Conservation (phyloP, 2,888 invertebrate species). For the Trissolcus japonicus region DNA sequence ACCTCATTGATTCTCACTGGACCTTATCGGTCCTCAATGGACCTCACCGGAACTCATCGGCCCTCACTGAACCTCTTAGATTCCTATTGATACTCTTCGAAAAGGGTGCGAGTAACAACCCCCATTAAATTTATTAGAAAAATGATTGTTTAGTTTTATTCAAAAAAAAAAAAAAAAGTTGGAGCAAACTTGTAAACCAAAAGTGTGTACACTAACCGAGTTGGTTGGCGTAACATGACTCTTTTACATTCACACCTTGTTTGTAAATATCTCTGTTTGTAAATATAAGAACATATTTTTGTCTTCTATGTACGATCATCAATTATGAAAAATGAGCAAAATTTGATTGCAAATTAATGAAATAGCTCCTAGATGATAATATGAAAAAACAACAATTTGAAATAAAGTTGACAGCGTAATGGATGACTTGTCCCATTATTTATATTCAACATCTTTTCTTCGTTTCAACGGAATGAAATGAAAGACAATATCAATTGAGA, state of each 20-base stretch:
- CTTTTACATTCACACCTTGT: constrained; percentile 67
- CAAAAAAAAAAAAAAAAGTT: too few relatives aligned
- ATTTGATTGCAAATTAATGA: constrained; percentile 72
- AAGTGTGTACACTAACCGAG: too few relatives aligned
- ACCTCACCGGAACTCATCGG: too few relatives aligned
- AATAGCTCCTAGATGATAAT: constrained; percentile 71
- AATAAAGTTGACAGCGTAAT: constrained; percentile 60
- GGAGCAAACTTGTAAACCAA: too few relatives aligned
- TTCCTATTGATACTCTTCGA: too few relatives aligned
- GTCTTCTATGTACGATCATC: constrained; percentile 74
- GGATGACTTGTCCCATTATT: constrained; percentile 28
- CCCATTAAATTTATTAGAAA: too few relatives aligned
- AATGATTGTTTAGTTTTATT: too few relatives aligned
- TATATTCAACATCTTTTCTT: background rate
- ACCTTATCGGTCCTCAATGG: too few relatives aligned
- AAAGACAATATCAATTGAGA: background rate
- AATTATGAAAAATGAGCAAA: constrained; percentile 55
- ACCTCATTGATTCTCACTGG: too few relatives aligned
- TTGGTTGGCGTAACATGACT: too few relatives aligned
- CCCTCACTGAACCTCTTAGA: too few relatives aligned
- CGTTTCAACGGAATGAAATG: background rate
- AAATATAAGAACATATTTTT: constrained; percentile 74
- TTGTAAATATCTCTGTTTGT: constrained; percentile 67
- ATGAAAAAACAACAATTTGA: constrained; percentile 66
- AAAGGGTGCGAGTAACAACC: too few relatives aligned